Evolutionary conservation across 1,140 invertebrate genomes (phyloP).

Genomic region (Teleogryllus occipitalis): DNA sequence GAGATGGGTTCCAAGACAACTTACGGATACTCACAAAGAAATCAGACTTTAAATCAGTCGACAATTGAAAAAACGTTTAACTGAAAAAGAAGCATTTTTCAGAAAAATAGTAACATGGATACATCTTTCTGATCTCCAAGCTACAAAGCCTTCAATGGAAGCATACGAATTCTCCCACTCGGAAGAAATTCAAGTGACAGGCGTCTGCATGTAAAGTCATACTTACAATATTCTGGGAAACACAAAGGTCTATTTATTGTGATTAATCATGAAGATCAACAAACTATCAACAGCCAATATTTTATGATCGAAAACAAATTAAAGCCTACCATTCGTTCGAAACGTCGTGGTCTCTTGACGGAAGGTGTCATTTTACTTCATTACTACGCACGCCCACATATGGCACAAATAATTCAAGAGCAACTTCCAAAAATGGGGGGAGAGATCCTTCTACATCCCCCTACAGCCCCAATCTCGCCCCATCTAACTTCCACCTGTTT

Average conservation of each 20-base stretch:
- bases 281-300: not conserved
- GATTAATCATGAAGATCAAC: not conserved
- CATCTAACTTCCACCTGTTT: not conserved
- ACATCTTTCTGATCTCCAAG: not conserved
- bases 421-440: not conserved
- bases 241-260: not conserved
- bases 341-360: not conserved
- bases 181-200: not conserved
- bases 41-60: conserved; percentile 8
- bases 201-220: not conserved
- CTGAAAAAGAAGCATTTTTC: conserved; percentile 2
- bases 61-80: conserved; percentile 3
- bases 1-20: too few relatives aligned
- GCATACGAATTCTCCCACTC: conserved; percentile 7
- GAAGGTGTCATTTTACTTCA: conserved; percentile 3
- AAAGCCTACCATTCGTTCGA: too few relatives aligned
- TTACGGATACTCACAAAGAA: conserved; percentile 12
- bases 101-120: conserved; percentile 1
- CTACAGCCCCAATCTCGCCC: not conserved
- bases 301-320: not conserved
- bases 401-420: not conserved
- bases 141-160: conserved; percentile 14
- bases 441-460: too few relatives aligned
- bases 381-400: not conserved
- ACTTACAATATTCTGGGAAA: conserved; percentile 8